phyloP scores from a whole-genome alignment of 1,140 invertebrate species.

The Diachasmimorpha longicaudata region DNA sequence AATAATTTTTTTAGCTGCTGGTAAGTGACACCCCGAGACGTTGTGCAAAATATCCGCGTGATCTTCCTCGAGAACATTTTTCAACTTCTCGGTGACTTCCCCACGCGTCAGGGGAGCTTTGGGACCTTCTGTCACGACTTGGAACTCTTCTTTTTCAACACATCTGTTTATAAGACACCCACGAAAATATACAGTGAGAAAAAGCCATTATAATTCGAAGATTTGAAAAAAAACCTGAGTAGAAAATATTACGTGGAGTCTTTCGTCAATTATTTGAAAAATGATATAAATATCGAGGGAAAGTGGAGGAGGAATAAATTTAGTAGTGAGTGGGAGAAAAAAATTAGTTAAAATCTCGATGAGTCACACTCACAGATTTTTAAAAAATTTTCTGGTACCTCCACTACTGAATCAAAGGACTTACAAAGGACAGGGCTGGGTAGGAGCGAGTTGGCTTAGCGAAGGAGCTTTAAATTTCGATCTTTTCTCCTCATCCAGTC shows the following conservation, averaged over 20 bases:
- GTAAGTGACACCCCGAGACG: conserved; percentile 64
- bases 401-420: conserved; percentile 24
- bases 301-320: neutral
- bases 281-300: neutral
- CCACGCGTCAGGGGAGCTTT: conserved; percentile 53
- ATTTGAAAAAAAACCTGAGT: neutral
- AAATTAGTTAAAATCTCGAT: no score
- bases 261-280: no score
- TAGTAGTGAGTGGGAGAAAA: neutral
- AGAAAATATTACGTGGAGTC: neutral
- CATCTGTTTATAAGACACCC: conserved; percentile 46
- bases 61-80: conserved; percentile 49
- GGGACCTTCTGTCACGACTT: conserved; percentile 59
- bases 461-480: conserved; percentile 46
- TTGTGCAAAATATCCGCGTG: conserved; percentile 60
- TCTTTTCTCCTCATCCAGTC: conserved; percentile 49
- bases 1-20: conserved; percentile 63
- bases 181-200: neutral
- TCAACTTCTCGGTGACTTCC: conserved; percentile 54
- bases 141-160: conserved; percentile 63
- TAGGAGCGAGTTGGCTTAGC: conserved; percentile 45
- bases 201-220: neutral
- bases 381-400: no score
- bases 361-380: no score
- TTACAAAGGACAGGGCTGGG: conserved; percentile 59